Conservation (phyloP, 2,113 vertebrate genomes). For the Amblyornis subalaris region DNA sequence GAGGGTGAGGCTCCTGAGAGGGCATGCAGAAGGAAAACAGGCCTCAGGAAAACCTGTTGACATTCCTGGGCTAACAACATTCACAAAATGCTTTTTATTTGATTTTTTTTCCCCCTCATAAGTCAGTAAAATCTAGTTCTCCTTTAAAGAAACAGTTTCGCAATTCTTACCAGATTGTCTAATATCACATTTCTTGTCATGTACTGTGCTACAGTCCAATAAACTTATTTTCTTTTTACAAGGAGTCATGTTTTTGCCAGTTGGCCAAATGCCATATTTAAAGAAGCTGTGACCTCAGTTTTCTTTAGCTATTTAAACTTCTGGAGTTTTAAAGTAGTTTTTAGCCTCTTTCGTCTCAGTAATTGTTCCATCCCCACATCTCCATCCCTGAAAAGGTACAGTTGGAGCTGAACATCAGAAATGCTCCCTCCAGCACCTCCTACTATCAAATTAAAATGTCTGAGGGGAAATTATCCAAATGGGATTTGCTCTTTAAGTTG, state of each 20-base stretch:
- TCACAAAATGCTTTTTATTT: background rate
- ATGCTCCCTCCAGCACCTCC: background rate
- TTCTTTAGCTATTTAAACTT: background rate
- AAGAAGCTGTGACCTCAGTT: background rate
- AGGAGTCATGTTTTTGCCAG: background rate
- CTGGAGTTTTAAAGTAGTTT: background rate
- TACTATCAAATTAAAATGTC: background rate
- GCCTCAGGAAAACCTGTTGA: background rate
- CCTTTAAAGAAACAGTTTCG: background rate
- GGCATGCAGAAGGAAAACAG: background rate
- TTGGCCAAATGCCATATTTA: background rate
- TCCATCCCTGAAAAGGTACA: background rate
- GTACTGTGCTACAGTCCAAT: background rate
- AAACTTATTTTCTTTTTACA: background rate
- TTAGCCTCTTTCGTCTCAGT: background rate
- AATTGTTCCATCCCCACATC: background rate
- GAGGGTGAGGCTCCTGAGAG: background rate
- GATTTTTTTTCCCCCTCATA: fast-evolving
- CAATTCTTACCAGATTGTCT: background rate
- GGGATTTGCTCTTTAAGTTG: background rate
- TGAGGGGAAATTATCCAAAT: background rate
- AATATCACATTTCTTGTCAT: background rate
- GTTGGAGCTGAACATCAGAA: background rate
- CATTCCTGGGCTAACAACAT: background rate
- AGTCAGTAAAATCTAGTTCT: background rate